Evolutionary conservation across 2,797 vertebrate species (phyloP), one percentile per base, ranked within the genome.

Genomic region (Premnoplex brunnescens): DNA sequence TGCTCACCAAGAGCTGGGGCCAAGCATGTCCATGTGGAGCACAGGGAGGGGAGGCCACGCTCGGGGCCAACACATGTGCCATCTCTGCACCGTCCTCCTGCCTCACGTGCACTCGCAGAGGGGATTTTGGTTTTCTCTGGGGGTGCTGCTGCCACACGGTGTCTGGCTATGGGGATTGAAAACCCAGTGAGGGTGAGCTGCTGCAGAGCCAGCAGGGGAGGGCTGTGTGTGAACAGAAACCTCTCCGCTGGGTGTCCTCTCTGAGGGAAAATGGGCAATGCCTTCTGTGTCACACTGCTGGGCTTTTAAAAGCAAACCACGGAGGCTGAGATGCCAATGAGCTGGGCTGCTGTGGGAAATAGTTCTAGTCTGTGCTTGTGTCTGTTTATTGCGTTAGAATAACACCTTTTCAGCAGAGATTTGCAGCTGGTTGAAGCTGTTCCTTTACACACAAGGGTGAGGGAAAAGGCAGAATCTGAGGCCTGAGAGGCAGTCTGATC

Each of bases 151-250:
- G 52, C 32, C 12, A 14, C 7, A 6, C 28, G 9, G 4, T 28
- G 3, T 1, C 18, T 55, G 9, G n/a, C 21, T 49, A 2, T 39
- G 0, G 1, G 8, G 9, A 7, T 3, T 2, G 48, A 28, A 32
- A 21, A 28, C 21, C 9, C 23, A 41, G 26, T 39, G 46, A 64
- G 30, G 9, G 9, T 14, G 18, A 30, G 41, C 8, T 1, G 1
- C 8, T 43, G 46, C 0, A 0, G 46, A 27, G 39, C 15, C 39
- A 2, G 1, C 13, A 36, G 36, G 59, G 48, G 18, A 55, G 12
- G 1, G 4, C 24, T 54, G n/a, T 32, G 3, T 23, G 51, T 30
- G 2, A n/a, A 8, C 2, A 2, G 43, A 43, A 10, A 28, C 3
- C 6, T 8, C 6, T 41, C 13, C 1, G 0, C 24, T 12, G 26